These are phyloP conservation scores for Trichechus manatus DNA, from an alignment of 2,113 vertebrate genomes.

Conservation along the genomic window DNA sequence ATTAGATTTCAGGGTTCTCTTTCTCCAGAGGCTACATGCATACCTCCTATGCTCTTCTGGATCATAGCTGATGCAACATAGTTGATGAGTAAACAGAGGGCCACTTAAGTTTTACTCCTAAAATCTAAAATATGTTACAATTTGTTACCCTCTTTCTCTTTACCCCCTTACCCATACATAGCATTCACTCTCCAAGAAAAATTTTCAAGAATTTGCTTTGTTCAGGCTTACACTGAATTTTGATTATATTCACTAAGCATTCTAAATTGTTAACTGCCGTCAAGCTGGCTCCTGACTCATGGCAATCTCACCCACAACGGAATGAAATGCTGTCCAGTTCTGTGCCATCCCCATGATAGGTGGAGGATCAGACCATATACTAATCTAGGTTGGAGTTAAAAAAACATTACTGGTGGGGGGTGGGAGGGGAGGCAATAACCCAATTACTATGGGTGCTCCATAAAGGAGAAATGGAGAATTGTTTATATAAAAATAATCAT, in stretches of 20 bases:
- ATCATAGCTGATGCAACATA: neutral
- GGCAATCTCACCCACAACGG: too few relatives aligned
- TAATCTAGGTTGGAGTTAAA: neutral
- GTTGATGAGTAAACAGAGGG: neutral
- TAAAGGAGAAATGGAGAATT: neutral
- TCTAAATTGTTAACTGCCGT: too few relatives aligned
- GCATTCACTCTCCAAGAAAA: neutral
- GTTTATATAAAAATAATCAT: neutral
- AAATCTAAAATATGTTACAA: neutral
- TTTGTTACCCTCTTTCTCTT: neutral
- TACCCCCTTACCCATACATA: neutral
- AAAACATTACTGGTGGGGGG: neutral
- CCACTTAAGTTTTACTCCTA: neutral
- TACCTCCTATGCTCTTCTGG: neutral
- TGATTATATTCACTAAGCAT: neutral
- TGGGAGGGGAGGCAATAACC: neutral
- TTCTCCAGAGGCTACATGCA: neutral
- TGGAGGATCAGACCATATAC: too few relatives aligned
- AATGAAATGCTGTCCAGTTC: too few relatives aligned
- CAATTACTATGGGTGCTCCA: neutral
- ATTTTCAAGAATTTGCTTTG: neutral
- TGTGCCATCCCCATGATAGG: too few relatives aligned
- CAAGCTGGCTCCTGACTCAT: too few relatives aligned
- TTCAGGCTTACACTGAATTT: neutral
- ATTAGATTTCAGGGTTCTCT: neutral